Base-by-base conservation (phyloP, 2,888 invertebrate genomes). In the Zhengitettix transpicula region DNA sequence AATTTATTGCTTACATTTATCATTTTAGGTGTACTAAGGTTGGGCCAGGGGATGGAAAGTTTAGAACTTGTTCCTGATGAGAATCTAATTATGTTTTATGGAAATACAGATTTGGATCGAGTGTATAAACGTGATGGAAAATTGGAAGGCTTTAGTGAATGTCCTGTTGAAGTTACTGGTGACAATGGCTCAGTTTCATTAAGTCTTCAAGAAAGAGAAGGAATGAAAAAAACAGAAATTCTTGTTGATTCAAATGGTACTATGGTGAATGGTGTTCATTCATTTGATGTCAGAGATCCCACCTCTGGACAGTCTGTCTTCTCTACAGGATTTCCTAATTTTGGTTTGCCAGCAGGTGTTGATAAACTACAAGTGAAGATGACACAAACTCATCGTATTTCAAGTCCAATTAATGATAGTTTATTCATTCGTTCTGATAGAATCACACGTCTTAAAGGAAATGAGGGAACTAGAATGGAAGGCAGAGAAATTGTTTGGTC, bases 21-120 rank as follows among this genome's bases (percentile, higher is more conserved):
- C 0, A 87, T 93, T 58, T 78, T 91, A 60, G 85, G 86, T 10
- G 90, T 92, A 0, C 71, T 93, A 53, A 77, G 87, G 61, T 77
- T 93, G 61, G 89, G 89, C 0, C 69, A 70, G 62, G 90, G 90
- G 10, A 85, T 92, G 81, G 87, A 91, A 69, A 87, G 88, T 65
- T 79, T 93, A 73, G 92, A 93, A 72, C 78, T 91, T 55, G 80
- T 90, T 0, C 81, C 84, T 0, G 84, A 86, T 58, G 81, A 84
- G 62, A 81, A 82, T 62, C 77, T 87, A 0, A 76, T 90, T 0
- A 91, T 90, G 70, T 85, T 92, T 69, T 85, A 83, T 63, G 91
- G 91, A 0, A 75, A 80, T 53, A 81, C 87, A 0, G 87, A 89
- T 69, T 74, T 92, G 65, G 89, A 88, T 66, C 81, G 83, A 62